Evolutionary conservation across 1,140 invertebrate species (phyloP).

Genomic region (Cherax destructor): DNA sequence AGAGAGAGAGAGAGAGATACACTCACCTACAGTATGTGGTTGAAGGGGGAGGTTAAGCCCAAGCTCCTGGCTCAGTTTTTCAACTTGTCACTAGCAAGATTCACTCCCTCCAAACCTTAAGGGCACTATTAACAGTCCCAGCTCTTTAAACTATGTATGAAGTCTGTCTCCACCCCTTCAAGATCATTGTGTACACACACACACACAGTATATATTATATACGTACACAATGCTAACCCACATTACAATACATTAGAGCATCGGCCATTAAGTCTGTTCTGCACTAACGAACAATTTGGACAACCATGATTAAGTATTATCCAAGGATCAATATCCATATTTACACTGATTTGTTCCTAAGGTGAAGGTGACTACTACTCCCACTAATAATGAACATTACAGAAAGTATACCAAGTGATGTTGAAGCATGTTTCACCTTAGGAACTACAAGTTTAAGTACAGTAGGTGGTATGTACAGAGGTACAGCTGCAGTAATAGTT

Average conservation of each 20-base stretch:
- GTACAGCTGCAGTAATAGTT: background rate
- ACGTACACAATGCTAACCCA: background rate
- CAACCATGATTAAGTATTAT: background rate
- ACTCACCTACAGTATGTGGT: no score
- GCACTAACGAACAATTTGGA: background rate
- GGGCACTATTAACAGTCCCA: no score
- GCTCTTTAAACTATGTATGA: no score
- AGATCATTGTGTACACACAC: no score
- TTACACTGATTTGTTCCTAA: background rate
- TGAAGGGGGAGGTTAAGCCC: no score
- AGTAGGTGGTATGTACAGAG: background rate
- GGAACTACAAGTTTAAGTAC: no score
- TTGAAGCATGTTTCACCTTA: background rate
- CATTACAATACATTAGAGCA: background rate
- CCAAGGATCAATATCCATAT: background rate
- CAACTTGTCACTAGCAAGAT: no score
- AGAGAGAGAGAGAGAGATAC: no score
- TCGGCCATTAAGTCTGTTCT: background rate
- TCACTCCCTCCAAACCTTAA: no score
- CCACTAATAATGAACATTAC: background rate
- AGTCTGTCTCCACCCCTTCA: no score
- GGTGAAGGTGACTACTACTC: background rate
- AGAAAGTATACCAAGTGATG: constrained; percentile 2
- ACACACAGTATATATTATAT: constrained; percentile 3
- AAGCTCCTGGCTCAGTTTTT: no score